phyloP scores from a whole-genome alignment of 1,140 invertebrate species.

The Heliconius hewitsoni region DNA sequence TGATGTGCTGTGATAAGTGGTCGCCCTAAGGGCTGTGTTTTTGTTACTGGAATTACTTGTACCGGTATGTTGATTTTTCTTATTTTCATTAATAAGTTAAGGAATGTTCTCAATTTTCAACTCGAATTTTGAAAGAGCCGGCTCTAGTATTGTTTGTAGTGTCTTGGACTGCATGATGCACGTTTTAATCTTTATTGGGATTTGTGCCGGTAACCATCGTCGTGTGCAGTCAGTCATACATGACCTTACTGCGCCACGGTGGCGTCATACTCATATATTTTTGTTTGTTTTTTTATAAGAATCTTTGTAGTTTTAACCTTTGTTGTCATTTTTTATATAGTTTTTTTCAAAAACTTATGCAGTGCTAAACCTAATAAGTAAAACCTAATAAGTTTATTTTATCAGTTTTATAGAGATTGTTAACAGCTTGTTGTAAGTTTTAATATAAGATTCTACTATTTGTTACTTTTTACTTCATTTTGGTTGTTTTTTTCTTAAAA shows the following conservation, averaged over 20 bases:
- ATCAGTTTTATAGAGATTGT: background rate
- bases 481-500: background rate
- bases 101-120: background rate
- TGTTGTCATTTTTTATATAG: background rate
- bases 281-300: background rate
- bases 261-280: background rate
- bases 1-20: constrained; percentile 71
- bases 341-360: background rate
- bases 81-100: background rate
- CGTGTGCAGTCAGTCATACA: background rate
- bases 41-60: constrained; percentile 52
- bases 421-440: no score
- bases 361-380: background rate
- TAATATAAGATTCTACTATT: no score
- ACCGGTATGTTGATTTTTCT: constrained; percentile 45
- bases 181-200: background rate
- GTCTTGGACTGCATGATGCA: background rate
- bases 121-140: background rate
- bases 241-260: background rate
- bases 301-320: background rate
- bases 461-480: background rate
- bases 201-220: background rate
- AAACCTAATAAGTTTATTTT: no score
- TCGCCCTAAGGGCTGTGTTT: constrained; percentile 62
- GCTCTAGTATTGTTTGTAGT: background rate